These are phyloP conservation scores for Clarias pachynema DNA, from an alignment of 2,797 vertebrate genomes.

Conservation along the genomic window DNA sequence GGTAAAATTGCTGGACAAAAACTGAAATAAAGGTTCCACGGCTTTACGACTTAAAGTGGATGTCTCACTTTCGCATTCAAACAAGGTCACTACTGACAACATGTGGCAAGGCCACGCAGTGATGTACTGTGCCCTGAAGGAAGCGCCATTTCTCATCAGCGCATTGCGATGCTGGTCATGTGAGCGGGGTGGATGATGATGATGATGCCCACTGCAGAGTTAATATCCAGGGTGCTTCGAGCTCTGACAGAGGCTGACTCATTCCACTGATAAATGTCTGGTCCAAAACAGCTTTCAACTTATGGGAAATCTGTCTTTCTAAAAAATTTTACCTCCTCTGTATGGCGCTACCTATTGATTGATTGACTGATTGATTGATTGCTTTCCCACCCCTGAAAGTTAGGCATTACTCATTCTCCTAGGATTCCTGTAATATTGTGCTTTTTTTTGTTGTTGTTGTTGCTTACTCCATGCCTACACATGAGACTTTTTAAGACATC, in stretches of 20 bases:
- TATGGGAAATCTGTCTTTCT: conserved; percentile 51
- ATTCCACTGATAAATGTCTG: conserved; percentile 68
- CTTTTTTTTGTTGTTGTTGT: not conserved
- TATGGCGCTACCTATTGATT: not conserved
- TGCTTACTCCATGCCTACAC: conserved; percentile 22
- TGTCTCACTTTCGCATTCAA: conserved; percentile 70
- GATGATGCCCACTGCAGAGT: conserved; percentile 41
- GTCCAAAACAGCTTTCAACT: conserved; percentile 65
- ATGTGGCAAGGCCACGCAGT: conserved; percentile 65
- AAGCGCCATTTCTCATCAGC: conserved; percentile 67
- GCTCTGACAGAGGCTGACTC: conserved; percentile 66
- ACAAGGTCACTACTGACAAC: conserved; percentile 74
- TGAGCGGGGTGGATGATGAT: conserved; percentile 45
- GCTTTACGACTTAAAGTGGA: conserved; percentile 64
- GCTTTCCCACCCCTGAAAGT: conserved; percentile 1
- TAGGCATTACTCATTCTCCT: not conserved
- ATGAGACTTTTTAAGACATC: conserved; percentile 3
- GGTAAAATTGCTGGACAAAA: conserved; percentile 57
- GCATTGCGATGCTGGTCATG: conserved; percentile 47
- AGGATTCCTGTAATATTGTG: not conserved
- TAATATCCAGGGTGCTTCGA: conserved; percentile 50
- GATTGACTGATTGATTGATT: no score
- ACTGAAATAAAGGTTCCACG: conserved; percentile 54
- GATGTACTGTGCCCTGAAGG: conserved; percentile 67
- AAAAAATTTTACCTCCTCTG: conserved; percentile 37